A percentile compares a stretch with the other conserved stretches of the same genome.
Evolutionary conservation across 2,888 invertebrate genomes (phyloP).

Genomic region (Diachrysia chrysitis): DNA sequence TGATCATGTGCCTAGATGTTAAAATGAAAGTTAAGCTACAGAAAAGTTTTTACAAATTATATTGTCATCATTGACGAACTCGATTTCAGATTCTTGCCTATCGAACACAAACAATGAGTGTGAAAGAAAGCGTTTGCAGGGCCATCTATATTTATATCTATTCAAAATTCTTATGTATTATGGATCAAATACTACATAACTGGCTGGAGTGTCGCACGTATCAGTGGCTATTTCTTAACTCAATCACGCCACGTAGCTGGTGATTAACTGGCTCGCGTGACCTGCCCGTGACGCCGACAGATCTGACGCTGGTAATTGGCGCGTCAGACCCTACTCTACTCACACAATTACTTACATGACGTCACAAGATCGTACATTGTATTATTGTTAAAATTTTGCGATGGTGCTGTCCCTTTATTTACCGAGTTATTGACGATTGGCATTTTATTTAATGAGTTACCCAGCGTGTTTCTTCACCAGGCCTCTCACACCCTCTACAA

Average conservation of each 20-base stretch:
- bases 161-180: neutral
- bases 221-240: neutral
- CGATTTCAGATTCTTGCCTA: neutral
- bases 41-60: too few relatives aligned
- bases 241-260: constrained; percentile 6
- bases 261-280: constrained; percentile 41
- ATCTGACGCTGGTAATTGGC: constrained; percentile 25
- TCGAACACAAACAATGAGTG: neutral
- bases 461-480: neutral
- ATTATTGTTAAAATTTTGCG: neutral
- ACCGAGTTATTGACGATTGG: neutral
- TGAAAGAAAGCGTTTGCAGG: neutral
- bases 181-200: neutral
- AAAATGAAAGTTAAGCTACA: too few relatives aligned
- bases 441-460: neutral
- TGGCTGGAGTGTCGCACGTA: neutral
- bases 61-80: neutral
- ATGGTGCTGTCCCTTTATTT: neutral
- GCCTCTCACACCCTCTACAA: neutral
- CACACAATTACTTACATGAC: constrained; percentile 13
- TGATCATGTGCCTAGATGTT: neutral
- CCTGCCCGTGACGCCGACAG: constrained; percentile 17
- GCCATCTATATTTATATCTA: neutral
- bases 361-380: neutral
- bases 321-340: constrained; percentile 46